Evolutionary conservation across 2,888 invertebrate genomes (phyloP), one percentile per base, ranked within the genome.

Genomic region (Euphydryas editha): DNA sequence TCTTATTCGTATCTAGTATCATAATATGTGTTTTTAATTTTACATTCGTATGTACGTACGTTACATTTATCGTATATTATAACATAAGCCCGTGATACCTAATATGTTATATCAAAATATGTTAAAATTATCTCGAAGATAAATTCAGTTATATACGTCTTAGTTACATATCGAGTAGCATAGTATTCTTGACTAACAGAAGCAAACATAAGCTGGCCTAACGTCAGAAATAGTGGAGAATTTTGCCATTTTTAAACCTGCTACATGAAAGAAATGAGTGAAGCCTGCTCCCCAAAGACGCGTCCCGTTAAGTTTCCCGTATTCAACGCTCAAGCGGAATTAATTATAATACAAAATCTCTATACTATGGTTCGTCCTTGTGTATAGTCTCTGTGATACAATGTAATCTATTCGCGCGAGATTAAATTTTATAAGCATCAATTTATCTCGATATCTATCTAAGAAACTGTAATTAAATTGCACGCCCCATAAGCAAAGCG

Each of bases 231-330:
- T 67, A 59, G 55, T 67, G 20, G 58, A 61, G 61, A 57, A 66
- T 67, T 67, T 71, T 64, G 37, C 62, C 57, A 58, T 69, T 69
- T 71, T 67, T 62, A 56, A 59, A 67, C 59, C 62, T 61, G 62
- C 59, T 56, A 59, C 42, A 59, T 57, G 55, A 68, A 65, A 65
- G 59, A 68, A 70, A 62, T 65, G 68, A 58, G 63, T 68, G 57
- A 61, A 68, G 62, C 60, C 42, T n/a, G 57, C 56, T 62, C 59
- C 65, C 56, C 21, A 17, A 51, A 57, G 64, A 49, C 44, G 17
- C 17, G 56, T 60, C 42, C 44, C 54, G 44, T 65, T 56, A 36
- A 56, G 47, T 30, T 20, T 15, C 15, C 20, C 17, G 39, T 4
- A 66, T 68, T 68, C 13, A 55, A 59, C 51, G 59, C 59, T 37